Evolutionary conservation across 2,113 vertebrate species (phyloP).

Genomic region (Thamnaconus septentrionalis): DNA sequence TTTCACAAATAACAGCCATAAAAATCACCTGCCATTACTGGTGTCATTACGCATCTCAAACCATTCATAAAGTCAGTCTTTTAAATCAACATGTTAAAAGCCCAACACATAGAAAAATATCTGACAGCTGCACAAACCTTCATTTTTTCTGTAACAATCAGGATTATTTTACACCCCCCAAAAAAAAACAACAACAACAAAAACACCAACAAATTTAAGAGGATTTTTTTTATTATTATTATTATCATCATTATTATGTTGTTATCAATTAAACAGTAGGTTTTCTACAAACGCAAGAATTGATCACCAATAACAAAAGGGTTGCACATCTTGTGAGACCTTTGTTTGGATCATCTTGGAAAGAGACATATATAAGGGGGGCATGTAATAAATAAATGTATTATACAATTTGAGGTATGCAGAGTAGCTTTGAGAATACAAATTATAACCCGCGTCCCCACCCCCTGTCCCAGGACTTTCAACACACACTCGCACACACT

Average conservation of each 20-base stretch:
- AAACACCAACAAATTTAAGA: slow-evolving; percentile 15
- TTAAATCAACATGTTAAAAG: too few species aligned
- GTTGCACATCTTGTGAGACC: slow-evolving; percentile 66
- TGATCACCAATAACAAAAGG: slow-evolving; percentile 72
- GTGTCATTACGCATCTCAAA: too few species aligned
- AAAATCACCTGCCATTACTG: too few species aligned
- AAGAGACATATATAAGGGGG: slow-evolving; percentile 57
- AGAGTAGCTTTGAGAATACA: slow-evolving; percentile 65
- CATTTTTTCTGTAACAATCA: too few species aligned
- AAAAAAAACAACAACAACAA: too few species aligned
- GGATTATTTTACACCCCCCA: too few species aligned
- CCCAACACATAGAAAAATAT: too few species aligned
- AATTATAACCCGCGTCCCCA: slow-evolving; percentile 37
- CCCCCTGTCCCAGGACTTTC: slow-evolving; percentile 12
- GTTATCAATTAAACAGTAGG: slow-evolving; percentile 53
- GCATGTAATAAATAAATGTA: slow-evolving; percentile 64
- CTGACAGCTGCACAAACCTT: too few species aligned
- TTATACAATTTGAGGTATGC: slow-evolving; percentile 74
- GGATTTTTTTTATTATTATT: slow-evolving; percentile 31
- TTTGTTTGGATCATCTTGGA: slow-evolving; percentile 62
- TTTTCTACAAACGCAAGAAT: slow-evolving; percentile 73
- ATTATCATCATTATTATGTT: slow-evolving; percentile 52
- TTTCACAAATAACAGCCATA: too few species aligned
- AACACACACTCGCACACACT: slow-evolving; percentile 10
- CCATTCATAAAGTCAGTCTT: too few species aligned